A percentile compares a stretch with the other conserved stretches of the same genome.
Evolutionary conservation across 2,113 vertebrate genomes (phyloP).

Genomic region (Embiotoca jacksoni): DNA sequence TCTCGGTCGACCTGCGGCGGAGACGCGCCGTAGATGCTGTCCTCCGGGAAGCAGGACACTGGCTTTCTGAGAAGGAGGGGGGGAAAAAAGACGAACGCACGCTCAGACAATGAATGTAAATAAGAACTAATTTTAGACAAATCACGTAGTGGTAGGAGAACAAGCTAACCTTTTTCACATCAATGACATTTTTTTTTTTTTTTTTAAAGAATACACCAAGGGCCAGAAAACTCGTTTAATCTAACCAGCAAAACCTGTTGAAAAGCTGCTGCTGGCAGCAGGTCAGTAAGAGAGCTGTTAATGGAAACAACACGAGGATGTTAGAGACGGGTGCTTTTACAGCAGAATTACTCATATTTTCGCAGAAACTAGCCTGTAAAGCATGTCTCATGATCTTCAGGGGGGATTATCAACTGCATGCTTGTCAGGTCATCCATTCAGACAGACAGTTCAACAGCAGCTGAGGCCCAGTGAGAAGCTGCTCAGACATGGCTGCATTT

Average conservation of each 20-base stretch:
- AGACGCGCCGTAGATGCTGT: slow-evolving; percentile 90
- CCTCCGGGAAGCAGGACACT: slow-evolving; percentile 89
- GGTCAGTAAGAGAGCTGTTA: slow-evolving; percentile 16
- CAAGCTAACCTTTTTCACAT: not conserved
- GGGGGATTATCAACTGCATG: slow-evolving; percentile 48
- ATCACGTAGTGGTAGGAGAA: not conserved
- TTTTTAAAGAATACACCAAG: no score
- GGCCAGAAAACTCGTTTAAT: not conserved
- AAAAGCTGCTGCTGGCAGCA: not conserved
- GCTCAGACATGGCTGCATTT: slow-evolving; percentile 21
- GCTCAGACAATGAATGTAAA: not conserved
- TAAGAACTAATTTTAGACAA: not conserved
- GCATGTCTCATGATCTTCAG: slow-evolving; percentile 43
- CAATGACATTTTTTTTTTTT: no score
- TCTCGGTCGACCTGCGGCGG: slow-evolving; percentile 87
- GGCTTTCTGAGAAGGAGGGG: slow-evolving; percentile 80
- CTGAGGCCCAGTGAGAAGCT: slow-evolving; percentile 31
- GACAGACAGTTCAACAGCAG: slow-evolving; percentile 44
- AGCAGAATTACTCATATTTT: slow-evolving; percentile 51
- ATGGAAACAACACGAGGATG: slow-evolving; percentile 27
- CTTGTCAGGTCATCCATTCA: slow-evolving; percentile 40
- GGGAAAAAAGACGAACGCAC: not conserved
- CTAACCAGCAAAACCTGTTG: not conserved
- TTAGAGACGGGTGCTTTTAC: not conserved
- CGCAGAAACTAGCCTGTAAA: slow-evolving; percentile 22